Base-by-base conservation (phyloP, 37 sponge, comb jelly and placozoan species). In the Tethya wilhelma region DNA sequence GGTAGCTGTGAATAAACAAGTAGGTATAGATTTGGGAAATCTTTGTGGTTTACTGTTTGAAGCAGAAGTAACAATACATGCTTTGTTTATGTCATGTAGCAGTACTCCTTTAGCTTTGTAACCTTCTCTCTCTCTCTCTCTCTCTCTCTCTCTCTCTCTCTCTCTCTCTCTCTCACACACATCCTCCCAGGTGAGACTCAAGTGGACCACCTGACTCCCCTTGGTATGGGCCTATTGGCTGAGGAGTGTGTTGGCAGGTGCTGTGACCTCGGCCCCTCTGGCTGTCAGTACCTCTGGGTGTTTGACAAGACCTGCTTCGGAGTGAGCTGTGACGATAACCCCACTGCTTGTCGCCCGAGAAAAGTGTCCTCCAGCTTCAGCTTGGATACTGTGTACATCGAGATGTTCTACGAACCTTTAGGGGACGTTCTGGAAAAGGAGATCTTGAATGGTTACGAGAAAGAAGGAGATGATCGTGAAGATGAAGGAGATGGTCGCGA, bases 251-350 rank as follows among this genome's bases (percentile, higher is more conserved):
- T 71, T 25, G 23, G 28, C 19, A 59, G 31, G 14, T 81, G 81
- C 72, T 81, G 81, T 59, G 5, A 20, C 11, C 64, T 59, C 62
- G 81, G 81, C 0, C 81, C 44, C 22, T 28, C 14, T 3, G 20
- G 22, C 23, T 81, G 81, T 44, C 72, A 71, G 72, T 81, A 81
- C 45, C 29, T 71, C 44, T 81, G 81, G 81, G 33, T 81, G 32
- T 58, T 81, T 33, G 44, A 69, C 6, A 58, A 33, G 3, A 41
- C 38, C 7, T 81, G 81, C 62, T 60, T 62, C 39, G 60, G 62
- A 1, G 62, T 71, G 28, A 29, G 64, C 1, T 79, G 80, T 26
- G 20, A 43, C 31, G 1, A 1, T 7, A 43, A 29, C 28, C 28
- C 65, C 6, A 29, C 20, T 3, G 53, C 23, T 67, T 78, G 79